phyloP scores from a whole-genome alignment of 2,888 invertebrate genomes.

The Neuroscelio doddi region DNA sequence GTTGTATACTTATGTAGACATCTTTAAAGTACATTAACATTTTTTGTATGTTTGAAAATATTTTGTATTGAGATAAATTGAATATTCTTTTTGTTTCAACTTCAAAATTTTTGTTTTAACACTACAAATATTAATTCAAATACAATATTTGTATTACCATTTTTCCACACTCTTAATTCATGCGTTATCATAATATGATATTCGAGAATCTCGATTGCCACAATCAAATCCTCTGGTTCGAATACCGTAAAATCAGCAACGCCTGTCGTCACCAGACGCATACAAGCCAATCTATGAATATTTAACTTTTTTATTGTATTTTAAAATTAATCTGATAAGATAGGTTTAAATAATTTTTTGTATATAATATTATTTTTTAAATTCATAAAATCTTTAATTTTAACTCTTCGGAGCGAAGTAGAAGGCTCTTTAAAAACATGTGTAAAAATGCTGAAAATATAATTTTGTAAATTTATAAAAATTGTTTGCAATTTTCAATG shows the following conservation, averaged over 20 bases:
- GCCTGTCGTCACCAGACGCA: constrained; percentile 83
- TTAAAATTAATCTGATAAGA: background rate
- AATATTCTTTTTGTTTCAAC: no score
- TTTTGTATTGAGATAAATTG: no score
- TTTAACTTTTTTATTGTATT: constrained; percentile 5
- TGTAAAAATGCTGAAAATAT: no score
- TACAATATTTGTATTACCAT: constrained; percentile 72
- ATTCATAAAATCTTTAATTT: background rate
- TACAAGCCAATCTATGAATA: constrained; percentile 81
- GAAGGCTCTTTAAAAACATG: no score
- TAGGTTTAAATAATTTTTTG: background rate
- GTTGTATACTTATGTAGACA: no score
- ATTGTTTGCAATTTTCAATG: no score
- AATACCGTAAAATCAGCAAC: constrained; percentile 89
- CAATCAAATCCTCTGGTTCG: constrained; percentile 87
- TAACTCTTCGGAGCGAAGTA: background rate
- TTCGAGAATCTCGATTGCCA: constrained; percentile 79
- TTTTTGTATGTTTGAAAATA: constrained; percentile 16
- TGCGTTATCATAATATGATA: constrained; percentile 79
- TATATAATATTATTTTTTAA: constrained; percentile 2
- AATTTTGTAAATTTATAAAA: no score
- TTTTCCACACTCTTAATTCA: constrained; percentile 76
- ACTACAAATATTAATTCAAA: no score
- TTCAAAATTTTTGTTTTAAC: no score
- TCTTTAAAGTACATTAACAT: constrained; percentile 73